Evolutionary conservation across 2,888 invertebrate genomes (phyloP).

Genomic region (Cryptophagus acutangulus): DNA sequence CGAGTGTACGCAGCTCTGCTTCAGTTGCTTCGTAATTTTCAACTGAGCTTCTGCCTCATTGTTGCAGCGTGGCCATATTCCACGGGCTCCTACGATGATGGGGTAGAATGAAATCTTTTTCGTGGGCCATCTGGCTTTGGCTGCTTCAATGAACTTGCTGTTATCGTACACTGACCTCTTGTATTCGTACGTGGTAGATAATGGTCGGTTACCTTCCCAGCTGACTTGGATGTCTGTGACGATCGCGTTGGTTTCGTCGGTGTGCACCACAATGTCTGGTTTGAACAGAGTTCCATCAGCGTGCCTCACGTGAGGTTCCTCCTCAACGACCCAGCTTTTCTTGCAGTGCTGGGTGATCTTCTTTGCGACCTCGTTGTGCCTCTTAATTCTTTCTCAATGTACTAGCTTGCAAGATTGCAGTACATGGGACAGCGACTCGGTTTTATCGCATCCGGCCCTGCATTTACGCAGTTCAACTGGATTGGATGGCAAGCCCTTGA

Average conservation of each 20-base stretch:
- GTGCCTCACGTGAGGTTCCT: slow-evolving; percentile 16
- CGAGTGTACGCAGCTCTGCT: slow-evolving; percentile 14
- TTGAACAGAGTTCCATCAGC: slow-evolving; percentile 16
- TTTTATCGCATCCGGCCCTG: slow-evolving; percentile 17
- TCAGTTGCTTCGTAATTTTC: slow-evolving; percentile 9
- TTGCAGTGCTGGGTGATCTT: slow-evolving; percentile 13
- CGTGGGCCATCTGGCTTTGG: slow-evolving; percentile 16
- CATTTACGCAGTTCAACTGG: slow-evolving; percentile 18
- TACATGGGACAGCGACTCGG: slow-evolving; percentile 21
- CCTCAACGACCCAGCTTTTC: slow-evolving; percentile 9
- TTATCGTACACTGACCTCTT: slow-evolving; percentile 23
- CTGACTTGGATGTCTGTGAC: not conserved
- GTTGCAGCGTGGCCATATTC: slow-evolving; percentile 27
- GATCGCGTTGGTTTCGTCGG: not conserved
- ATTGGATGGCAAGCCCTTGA: slow-evolving; percentile 25
- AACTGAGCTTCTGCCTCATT: slow-evolving; percentile 5
- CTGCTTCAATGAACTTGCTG: slow-evolving; percentile 21
- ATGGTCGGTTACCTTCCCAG: not conserved
- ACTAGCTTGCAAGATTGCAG: slow-evolving; percentile 17
- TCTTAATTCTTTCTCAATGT: slow-evolving; percentile 18
- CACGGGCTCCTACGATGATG: slow-evolving; percentile 26
- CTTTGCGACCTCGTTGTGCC: slow-evolving; percentile 19
- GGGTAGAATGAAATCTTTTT: slow-evolving; percentile 15
- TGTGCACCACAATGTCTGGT: slow-evolving; percentile 20
- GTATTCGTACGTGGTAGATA: not conserved